Conservation (phyloP, 2,888 invertebrate species). For the Corythucha ciliata region DNA sequence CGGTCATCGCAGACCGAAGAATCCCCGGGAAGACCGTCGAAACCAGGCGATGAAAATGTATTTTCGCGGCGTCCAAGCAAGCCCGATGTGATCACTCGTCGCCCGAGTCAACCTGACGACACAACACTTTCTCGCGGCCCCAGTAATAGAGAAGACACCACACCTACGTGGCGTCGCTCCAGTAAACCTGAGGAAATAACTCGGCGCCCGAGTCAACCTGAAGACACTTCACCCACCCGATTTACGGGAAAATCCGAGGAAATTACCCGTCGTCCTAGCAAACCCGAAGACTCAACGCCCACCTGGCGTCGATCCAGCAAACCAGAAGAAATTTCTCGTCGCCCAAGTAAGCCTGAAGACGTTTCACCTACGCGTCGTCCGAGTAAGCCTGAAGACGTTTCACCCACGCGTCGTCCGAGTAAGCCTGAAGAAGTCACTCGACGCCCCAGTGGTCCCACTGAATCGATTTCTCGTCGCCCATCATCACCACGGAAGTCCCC, state of each 20-base stretch:
- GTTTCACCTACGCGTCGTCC: too few relatives aligned
- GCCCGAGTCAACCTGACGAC: neutral
- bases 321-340: neutral
- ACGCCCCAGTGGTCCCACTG: too few relatives aligned
- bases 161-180: neutral
- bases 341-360: neutral
- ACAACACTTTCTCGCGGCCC: conserved; percentile 16
- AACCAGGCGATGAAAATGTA: too few relatives aligned
- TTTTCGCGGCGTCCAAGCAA: too few relatives aligned
- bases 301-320: neutral
- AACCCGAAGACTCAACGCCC: conserved; percentile 5
- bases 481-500: conserved; percentile 7
- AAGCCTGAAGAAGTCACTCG: neutral
- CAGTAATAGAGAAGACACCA: too few relatives aligned
- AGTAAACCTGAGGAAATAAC: neutral
- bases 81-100: neutral
- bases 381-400: too few relatives aligned
- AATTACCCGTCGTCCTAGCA: too few relatives aligned
- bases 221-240: too few relatives aligned
- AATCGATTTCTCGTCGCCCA: too few relatives aligned
- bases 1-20: too few relatives aligned
- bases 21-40: conserved; percentile 10
- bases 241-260: too few relatives aligned
- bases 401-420: neutral
- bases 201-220: neutral